Conservation (phyloP, 1,140 invertebrate genomes). For the Platyscapa corneri region DNA sequence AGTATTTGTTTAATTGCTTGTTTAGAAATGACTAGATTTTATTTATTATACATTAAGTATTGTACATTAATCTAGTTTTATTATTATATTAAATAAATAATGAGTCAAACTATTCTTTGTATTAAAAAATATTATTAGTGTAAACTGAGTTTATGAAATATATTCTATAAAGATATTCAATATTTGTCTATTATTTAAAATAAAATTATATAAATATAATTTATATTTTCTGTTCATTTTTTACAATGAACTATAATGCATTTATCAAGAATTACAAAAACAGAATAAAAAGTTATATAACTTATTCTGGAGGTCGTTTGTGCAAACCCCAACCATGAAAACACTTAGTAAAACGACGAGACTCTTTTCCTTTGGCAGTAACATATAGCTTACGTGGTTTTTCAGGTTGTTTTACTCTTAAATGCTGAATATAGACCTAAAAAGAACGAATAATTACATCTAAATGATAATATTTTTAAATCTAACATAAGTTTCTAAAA, state of each 20-base stretch:
- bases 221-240: neutral
- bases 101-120: too few species aligned
- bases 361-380: slow-evolving; percentile 98
- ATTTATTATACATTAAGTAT: neutral
- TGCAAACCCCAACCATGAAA: slow-evolving; percentile 97
- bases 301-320: slow-evolving; percentile 82
- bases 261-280: slow-evolving; percentile 2
- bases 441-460: slow-evolving; percentile 44
- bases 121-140: too few species aligned
- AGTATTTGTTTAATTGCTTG: neutral
- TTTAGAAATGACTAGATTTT: neutral
- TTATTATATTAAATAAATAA: neutral
- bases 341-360: slow-evolving; percentile 95
- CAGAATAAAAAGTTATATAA: slow-evolving; percentile 23
- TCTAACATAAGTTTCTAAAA: neutral
- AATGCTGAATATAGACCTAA: slow-evolving; percentile 97
- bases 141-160: too few species aligned
- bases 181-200: neutral
- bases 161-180: neutral
- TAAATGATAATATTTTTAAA: neutral
- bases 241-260: neutral
- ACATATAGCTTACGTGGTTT: slow-evolving; percentile 93
- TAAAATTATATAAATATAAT: neutral
- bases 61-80: neutral
- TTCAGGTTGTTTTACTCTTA: slow-evolving; percentile 96